These are phyloP conservation scores for Melitaea cinxia DNA, from an alignment of 1,140 invertebrate genomes.

Conservation along the genomic window DNA sequence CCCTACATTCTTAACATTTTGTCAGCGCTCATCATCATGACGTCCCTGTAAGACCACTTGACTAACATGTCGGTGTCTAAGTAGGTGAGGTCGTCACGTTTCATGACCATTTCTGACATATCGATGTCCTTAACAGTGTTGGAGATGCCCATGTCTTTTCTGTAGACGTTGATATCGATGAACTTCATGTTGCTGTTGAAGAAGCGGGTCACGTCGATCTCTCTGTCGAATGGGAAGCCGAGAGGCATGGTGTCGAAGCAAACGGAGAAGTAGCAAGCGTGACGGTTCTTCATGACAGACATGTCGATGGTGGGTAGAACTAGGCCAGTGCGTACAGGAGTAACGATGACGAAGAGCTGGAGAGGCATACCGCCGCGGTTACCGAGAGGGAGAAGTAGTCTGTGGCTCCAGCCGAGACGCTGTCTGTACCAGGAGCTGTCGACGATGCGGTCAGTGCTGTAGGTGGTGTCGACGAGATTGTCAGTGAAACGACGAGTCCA, in stretches of 20 bases:
- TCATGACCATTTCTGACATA: conserved; percentile 64
- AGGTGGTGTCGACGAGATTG: conserved; percentile 69
- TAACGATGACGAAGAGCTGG: conserved; percentile 86
- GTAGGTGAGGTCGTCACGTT: conserved; percentile 67
- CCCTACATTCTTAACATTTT: conserved; percentile 59
- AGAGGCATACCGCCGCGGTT: conserved; percentile 83
- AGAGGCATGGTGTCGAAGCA: conserved; percentile 82
- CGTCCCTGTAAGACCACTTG: conserved; percentile 60
- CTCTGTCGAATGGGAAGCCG: conserved; percentile 87
- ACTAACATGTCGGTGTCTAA: conserved; percentile 64
- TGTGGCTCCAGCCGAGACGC: conserved; percentile 84
- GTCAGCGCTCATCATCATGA: conserved; percentile 66
- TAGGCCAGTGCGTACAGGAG: conserved; percentile 83
- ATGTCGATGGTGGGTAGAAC: conserved; percentile 83
- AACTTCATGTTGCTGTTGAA: conserved; percentile 85
- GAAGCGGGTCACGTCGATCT: conserved; percentile 82
- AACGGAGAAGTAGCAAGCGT: conserved; percentile 81
- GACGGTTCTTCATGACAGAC: conserved; percentile 67
- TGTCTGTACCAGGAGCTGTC: conserved; percentile 80
- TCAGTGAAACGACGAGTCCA: conserved; percentile 61
- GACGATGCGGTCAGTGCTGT: conserved; percentile 64
- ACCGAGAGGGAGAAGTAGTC: conserved; percentile 86
- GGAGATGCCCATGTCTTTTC: conserved; percentile 68
- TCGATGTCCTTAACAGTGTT: conserved; percentile 64
- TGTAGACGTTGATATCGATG: conserved; percentile 84